phyloP scores from a whole-genome alignment of 2,888 invertebrate species.

The Agrochola lychnidis region DNA sequence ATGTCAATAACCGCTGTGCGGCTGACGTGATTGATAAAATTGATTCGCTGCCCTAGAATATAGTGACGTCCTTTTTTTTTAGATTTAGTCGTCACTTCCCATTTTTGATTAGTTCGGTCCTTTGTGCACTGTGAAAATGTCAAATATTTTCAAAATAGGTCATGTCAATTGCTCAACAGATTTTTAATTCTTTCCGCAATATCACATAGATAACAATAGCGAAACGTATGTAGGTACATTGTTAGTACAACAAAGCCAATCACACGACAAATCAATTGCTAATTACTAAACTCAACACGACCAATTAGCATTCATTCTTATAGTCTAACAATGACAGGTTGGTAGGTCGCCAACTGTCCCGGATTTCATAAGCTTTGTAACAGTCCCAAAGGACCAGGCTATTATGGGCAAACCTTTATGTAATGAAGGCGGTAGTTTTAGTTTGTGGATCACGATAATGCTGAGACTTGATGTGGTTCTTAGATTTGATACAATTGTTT shows the following conservation, averaged over 20 bases:
- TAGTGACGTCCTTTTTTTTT: neutral
- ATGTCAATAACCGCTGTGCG: neutral
- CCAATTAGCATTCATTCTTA: slow-evolving; percentile 42
- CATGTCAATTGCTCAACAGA: neutral
- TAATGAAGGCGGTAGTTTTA: slow-evolving; percentile 31
- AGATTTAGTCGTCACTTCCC: neutral
- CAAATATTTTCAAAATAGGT: neutral
- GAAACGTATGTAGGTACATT: neutral
- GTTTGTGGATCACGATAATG: slow-evolving; percentile 41
- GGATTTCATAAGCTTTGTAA: slow-evolving; percentile 32
- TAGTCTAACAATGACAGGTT: slow-evolving; percentile 31
- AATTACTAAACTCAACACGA: slow-evolving; percentile 23
- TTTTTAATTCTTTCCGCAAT: neutral
- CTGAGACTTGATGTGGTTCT: slow-evolving; percentile 7
- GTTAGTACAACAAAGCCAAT: neutral
- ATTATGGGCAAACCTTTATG: slow-evolving; percentile 39
- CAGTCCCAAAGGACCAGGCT: slow-evolving; percentile 18
- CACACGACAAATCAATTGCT: slow-evolving; percentile 2
- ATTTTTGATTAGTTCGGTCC: neutral
- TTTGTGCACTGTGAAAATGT: neutral
- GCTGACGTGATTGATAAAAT: neutral
- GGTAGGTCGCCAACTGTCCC: slow-evolving; percentile 48
- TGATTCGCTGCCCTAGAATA: neutral
- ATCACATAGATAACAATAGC: neutral
- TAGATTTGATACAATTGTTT: slow-evolving; percentile 11